Base-by-base conservation (phyloP, 2,113 vertebrate species). In the Candoia aspera region DNA sequence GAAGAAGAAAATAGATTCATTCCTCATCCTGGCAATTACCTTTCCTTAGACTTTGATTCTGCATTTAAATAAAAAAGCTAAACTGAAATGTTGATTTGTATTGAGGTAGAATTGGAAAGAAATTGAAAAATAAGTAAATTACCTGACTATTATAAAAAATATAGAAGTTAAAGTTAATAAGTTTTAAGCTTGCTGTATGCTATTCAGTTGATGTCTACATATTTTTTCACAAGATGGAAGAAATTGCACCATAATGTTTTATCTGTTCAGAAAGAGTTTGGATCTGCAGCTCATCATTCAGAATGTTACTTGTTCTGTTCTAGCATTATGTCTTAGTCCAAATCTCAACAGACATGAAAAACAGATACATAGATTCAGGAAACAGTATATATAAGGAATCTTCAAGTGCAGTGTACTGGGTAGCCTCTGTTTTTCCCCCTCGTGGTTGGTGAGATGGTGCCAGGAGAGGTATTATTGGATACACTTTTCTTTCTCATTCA, bases 101-200 rank as follows among this genome's bases (percentile, higher is more conserved):
- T 13, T 94, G 64, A 91, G 85, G 60, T 37, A 86, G 8, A 85
- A 86, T 64, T 53, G 58, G 93, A 92, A 91, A 26, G 91, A 93
- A n/a, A 54, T 95, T 53, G 90, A 93, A 64, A 94, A 93, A 86
- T 87, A 88, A 92, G 19, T 58, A 37, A 84, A 84, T 33, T 46
- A 90, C 91, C 49, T 37, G 12, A 46, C 57, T 55, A 84, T 84
- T 94, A 2, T 92, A 90, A 93, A 90, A 88, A 49, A 87, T 87
- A 90, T 29, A 87, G 92, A 88, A 79, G 59, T 92, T 0, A 0
- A 49, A 86, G 90, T 4, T 92, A 91, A 49, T 92, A 89, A 5
- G 57, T 86, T 89, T 54, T 8, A 92, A 87, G 87, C 21, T 42
- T 84, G 37, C 15, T 92, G 58, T 24, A 59, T 68, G 15, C 29